Conservation (phyloP, 1,140 invertebrate genomes). For the Camponotus pennsylvanicus region DNA sequence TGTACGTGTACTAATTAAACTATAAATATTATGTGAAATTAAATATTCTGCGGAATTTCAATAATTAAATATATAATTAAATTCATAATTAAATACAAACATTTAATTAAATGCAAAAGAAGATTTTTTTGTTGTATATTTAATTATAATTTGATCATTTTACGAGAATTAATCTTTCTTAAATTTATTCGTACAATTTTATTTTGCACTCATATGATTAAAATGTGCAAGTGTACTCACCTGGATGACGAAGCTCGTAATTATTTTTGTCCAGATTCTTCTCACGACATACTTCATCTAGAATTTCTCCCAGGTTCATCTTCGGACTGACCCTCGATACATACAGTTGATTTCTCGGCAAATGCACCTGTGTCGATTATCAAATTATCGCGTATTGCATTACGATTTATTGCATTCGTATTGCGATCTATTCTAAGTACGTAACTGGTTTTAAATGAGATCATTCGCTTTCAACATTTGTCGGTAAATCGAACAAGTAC, state of each 20-base stretch:
- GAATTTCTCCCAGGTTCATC: conserved; percentile 89
- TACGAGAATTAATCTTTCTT: background rate
- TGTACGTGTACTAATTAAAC: no score
- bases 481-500: conserved; percentile 5
- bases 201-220: background rate
- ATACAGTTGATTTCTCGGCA: conserved; percentile 94
- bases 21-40: no score
- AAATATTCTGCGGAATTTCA: no score
- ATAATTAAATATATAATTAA: no score
- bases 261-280: conserved; percentile 91
- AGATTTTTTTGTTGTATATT: background rate
- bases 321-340: conserved; percentile 91
- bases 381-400: conserved; percentile 35
- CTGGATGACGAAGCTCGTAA: conserved; percentile 93
- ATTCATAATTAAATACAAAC: background rate
- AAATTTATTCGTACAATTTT: background rate
- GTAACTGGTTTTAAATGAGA: conserved; percentile 11
- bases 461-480: background rate
- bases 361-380: conserved; percentile 88
- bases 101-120: background rate
- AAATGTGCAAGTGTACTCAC: conserved; percentile 82
- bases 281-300: conserved; percentile 92
- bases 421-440: background rate
- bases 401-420: background rate
- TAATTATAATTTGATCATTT: background rate